Percentiles rank a stretch among this genome's conserved stretches.
These are phyloP conservation scores for Mythimna albipuncta DNA, from an alignment of 2,888 invertebrate species.

Conservation along the genomic window DNA sequence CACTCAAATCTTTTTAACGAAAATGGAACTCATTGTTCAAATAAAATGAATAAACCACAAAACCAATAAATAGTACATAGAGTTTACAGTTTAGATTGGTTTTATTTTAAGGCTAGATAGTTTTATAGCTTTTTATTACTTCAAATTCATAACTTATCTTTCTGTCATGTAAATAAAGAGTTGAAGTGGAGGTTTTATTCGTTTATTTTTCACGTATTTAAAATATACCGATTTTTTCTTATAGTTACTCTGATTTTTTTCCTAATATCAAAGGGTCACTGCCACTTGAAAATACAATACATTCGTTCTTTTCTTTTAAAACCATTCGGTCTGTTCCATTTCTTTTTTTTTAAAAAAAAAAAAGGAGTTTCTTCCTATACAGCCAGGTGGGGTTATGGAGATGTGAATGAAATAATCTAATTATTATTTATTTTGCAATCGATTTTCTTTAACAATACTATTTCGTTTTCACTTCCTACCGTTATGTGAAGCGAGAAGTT, in stretches of 20 bases:
- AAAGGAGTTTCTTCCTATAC: constrained; percentile 14
- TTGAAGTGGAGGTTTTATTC: not conserved
- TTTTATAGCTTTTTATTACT: not conserved
- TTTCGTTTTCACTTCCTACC: not conserved
- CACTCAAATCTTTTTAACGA: not conserved
- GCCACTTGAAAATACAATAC: constrained; percentile 30
- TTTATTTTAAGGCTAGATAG: constrained; percentile 21
- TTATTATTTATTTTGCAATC: not conserved
- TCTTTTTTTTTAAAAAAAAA: constrained; percentile 28
- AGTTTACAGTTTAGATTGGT: not conserved
- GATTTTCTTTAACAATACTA: not conserved
- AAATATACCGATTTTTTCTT: too few relatives aligned
- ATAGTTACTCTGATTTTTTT: not conserved
- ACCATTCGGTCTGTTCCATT: constrained; percentile 44
- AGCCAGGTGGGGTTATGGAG: constrained; percentile 3
- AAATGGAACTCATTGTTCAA: not conserved
- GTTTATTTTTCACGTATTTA: constrained; percentile 8
- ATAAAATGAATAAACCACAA: not conserved
- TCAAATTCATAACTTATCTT: constrained; percentile 25
- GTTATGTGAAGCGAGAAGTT: too few relatives aligned
- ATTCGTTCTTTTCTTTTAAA: constrained; percentile 42
- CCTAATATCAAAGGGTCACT: constrained; percentile 13
- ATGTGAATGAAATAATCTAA: not conserved
- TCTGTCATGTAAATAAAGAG: constrained; percentile 1
- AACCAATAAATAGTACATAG: not conserved